phyloP scores from a whole-genome alignment of 2,888 invertebrate genomes.

The Onchidella celtica region DNA sequence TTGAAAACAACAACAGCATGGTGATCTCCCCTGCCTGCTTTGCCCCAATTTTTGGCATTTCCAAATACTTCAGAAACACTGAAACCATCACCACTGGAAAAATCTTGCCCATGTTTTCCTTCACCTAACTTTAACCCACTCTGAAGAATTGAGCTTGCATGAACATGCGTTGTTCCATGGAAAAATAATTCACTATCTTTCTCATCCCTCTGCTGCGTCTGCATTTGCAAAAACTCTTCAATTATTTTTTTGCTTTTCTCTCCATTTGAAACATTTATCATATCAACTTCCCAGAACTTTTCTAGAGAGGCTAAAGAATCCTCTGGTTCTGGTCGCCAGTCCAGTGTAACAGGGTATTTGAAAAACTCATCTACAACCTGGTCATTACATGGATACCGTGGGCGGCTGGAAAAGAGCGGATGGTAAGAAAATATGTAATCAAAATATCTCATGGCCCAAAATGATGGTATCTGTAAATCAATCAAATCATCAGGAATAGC shows the following conservation, averaged over 20 bases:
- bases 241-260: neutral
- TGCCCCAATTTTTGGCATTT: neutral
- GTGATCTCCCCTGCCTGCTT: neutral
- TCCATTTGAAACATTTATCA: neutral
- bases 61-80: neutral
- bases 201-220: neutral
- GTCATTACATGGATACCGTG: neutral
- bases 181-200: neutral
- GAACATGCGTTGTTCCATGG: neutral
- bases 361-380: neutral
- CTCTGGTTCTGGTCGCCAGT: neutral
- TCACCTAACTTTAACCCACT: neutral
- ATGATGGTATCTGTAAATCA: neutral
- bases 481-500: neutral
- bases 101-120: neutral
- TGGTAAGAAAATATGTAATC: neutral
- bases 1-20: neutral
- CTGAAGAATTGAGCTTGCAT: neutral
- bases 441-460: neutral
- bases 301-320: neutral
- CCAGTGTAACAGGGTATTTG: neutral
- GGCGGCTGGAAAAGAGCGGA: neutral
- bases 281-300: neutral
- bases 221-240: neutral
- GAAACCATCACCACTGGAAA: neutral